Evolutionary conservation across 2,888 invertebrate species (phyloP).

Genomic region (Pomacea canaliculata): DNA sequence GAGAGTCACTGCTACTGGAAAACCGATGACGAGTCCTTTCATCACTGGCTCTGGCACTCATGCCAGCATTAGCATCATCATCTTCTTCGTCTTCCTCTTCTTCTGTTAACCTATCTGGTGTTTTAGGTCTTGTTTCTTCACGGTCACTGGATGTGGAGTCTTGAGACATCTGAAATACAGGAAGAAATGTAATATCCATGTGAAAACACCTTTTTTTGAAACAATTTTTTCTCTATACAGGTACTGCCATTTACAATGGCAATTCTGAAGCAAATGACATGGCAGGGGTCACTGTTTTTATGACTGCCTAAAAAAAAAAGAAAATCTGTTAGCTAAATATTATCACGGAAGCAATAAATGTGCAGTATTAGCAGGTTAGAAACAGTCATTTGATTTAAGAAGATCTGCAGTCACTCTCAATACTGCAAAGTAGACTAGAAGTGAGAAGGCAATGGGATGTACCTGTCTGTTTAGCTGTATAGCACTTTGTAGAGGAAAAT

Average conservation of each 20-base stretch:
- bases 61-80: background rate
- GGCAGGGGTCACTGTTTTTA: background rate
- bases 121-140: slow-evolving; percentile 18
- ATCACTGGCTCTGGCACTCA: background rate
- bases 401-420: too few species aligned
- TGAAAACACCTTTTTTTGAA: too few species aligned
- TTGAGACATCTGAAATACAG: slow-evolving; percentile 8
- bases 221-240: background rate
- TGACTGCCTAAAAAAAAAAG: background rate
- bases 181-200: too few species aligned
- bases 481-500: slow-evolving; percentile 9
- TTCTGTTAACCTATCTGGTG: slow-evolving; percentile 12
- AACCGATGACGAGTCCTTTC: slow-evolving; percentile 3
- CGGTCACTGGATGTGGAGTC: slow-evolving; percentile 2
- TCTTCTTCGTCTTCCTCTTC: slow-evolving; percentile 12
- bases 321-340: background rate
- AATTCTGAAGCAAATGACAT: background rate
- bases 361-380: background rate
- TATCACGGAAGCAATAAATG: background rate
- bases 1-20: slow-evolving; percentile 1
- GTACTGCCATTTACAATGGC: background rate
- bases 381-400: too few species aligned
- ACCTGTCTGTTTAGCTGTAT: background rate
- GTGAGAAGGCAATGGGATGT: too few species aligned
- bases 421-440: too few species aligned